Base-by-base conservation (phyloP, 2,888 invertebrate species). In the Cantharis flavilabris region DNA sequence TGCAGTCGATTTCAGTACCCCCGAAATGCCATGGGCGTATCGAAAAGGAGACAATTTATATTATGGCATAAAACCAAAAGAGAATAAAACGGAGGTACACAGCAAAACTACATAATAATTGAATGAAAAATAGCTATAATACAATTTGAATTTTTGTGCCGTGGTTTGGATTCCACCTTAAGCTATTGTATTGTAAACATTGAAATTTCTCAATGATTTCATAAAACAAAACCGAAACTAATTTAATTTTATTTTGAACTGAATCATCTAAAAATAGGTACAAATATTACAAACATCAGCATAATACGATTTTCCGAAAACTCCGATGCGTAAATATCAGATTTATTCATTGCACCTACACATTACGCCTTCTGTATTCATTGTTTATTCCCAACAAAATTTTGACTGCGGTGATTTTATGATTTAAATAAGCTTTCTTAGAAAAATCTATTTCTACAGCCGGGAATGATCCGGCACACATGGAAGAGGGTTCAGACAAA, bases 21-120 rank as follows among this genome's bases (percentile, higher is more conserved):
- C 88, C 4, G 89, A 92, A 82, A 94, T 94, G 93, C 90, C 93
- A 0, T 94, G 94, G 94, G 93, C 93, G 0, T 93, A 92, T 82
- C 83, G 84, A 63, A 81, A 83, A 74, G 85, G 84, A 33, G 82
- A 83, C 70, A 81, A 85, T 75, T 30, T 89, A 13, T 86, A 87
- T 82, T 93, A 90, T 83, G 94, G 94, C 9, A 92, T 93, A 70
- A 90, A 93, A 70, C 89, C 88, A 3, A 89, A 87, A 9, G 89
- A 93, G 84, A 85, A 90, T 76, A 82, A 83, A 77, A 77, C 78
- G 30, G 82, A 83, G 79, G 63, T 9, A 33, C 69, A 33, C 4
- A 33, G 1, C 13, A 4, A 33, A 13, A 73, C 79, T 26, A 23
- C 23, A 23, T 23, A 4, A 23, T 7, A 23, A 23, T 1, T 23